Evolutionary conservation across 2,113 vertebrate species (phyloP).

Genomic region (Vimba vimba): DNA sequence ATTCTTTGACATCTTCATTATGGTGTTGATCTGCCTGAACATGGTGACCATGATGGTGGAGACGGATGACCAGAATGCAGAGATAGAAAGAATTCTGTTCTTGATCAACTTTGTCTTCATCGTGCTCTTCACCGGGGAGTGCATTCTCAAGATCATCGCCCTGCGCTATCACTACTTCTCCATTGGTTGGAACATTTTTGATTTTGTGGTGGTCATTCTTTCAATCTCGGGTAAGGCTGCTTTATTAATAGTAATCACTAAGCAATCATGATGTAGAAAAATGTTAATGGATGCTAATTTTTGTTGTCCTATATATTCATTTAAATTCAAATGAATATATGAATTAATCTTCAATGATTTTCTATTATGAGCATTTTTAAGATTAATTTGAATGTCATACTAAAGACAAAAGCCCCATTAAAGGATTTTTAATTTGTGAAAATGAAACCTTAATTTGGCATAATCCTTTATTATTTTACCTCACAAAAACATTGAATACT

Average conservation of each 20-base stretch:
- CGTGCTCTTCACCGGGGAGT: slow-evolving; percentile 88
- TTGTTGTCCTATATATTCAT: not conserved
- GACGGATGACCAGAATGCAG: slow-evolving; percentile 86
- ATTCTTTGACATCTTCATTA: slow-evolving; percentile 92
- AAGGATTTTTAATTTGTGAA: too few species aligned
- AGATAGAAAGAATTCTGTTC: slow-evolving; percentile 82
- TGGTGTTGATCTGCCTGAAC: slow-evolving; percentile 95
- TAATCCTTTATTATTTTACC: not conserved
- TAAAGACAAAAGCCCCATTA: too few species aligned
- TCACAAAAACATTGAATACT: not conserved
- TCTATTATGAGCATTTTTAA: too few species aligned
- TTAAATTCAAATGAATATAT: not conserved
- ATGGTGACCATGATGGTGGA: slow-evolving; percentile 99
- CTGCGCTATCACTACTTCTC: slow-evolving; percentile 89
- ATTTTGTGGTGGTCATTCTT: slow-evolving; percentile 95
- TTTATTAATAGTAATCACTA: not conserved
- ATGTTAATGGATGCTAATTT: not conserved
- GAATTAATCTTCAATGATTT: too few species aligned
- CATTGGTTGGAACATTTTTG: slow-evolving; percentile 94
- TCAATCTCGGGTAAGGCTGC: slow-evolving; percentile 83
- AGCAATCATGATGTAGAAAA: not conserved
- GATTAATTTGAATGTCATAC: too few species aligned
- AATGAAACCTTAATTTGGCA: too few species aligned
- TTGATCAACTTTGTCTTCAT: slow-evolving; percentile 90
- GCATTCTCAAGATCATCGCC: slow-evolving; percentile 86